Conservation (phyloP, 2,113 vertebrate genomes). For the Bombycilla garrulus region DNA sequence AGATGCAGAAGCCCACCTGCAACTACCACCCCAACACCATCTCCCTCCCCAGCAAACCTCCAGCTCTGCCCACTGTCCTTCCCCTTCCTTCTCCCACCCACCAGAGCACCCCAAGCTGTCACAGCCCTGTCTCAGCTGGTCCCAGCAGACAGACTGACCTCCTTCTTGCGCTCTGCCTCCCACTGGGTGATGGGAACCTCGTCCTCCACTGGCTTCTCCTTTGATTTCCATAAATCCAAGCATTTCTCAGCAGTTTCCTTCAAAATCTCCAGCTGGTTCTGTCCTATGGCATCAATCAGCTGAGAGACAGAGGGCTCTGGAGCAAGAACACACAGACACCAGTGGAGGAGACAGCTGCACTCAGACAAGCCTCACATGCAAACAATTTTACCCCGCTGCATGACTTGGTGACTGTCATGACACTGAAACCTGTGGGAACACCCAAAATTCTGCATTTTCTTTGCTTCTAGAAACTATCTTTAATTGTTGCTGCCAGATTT, state of each 20-base stretch:
- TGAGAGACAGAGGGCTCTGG: constrained; percentile 49
- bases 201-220: background rate
- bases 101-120: background rate
- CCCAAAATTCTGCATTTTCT: background rate
- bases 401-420: background rate
- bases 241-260: constrained; percentile 35
- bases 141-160: background rate
- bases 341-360: background rate
- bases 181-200: background rate
- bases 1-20: background rate
- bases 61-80: background rate
- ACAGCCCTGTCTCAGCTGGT: background rate
- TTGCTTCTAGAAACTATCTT: background rate
- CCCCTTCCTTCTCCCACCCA: background rate
- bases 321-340: background rate
- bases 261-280: constrained; percentile 39
- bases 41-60: background rate
- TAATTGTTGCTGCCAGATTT: no score
- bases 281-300: constrained; percentile 41
- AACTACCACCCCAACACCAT: background rate
- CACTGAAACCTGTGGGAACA: background rate
- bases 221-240: constrained; percentile 5
- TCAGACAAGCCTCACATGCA: background rate
- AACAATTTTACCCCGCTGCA: background rate
- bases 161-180: constrained; percentile 36